Conservation (phyloP, 1,140 invertebrate genomes). For the Colletes gigas region DNA sequence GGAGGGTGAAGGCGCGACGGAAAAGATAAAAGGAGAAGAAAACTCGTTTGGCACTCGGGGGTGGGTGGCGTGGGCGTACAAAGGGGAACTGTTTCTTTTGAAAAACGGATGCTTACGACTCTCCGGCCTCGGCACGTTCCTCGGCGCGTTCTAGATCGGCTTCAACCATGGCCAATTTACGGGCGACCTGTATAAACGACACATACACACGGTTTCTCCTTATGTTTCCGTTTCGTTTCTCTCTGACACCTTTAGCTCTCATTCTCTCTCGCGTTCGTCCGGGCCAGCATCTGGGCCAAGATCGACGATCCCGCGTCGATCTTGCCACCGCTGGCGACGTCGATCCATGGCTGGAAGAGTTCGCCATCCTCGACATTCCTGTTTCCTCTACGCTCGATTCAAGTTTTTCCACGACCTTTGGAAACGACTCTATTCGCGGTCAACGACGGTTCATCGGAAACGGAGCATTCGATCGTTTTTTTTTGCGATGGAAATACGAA, state of each 20-base stretch:
- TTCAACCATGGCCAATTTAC: constrained; percentile 99
- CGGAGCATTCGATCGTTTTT: too few species aligned
- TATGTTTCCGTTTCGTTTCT: constrained; percentile 53
- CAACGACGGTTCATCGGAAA: too few species aligned
- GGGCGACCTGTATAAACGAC: constrained; percentile 93
- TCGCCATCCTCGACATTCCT: too few species aligned
- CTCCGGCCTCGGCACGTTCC: constrained; percentile 99
- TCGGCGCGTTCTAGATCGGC: constrained; percentile 99
- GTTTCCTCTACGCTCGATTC: too few species aligned
- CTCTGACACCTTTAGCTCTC: not conserved
- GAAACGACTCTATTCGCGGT: too few species aligned
- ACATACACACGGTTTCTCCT: constrained; percentile 68
- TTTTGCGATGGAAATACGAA: too few species aligned
- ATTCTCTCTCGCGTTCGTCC: not conserved
- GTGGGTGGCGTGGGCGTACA: constrained; percentile 31
- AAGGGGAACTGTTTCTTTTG: constrained; percentile 29
- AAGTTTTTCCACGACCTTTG: too few species aligned
- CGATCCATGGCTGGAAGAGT: too few species aligned
- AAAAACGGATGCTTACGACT: constrained; percentile 93
- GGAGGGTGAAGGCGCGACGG: not conserved
- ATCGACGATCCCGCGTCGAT: constrained; percentile 30
- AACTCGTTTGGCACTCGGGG: not conserved
- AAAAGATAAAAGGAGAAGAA: not conserved
- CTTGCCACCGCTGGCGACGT: not conserved
- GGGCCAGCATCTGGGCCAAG: constrained; percentile 41